phyloP scores from a whole-genome alignment of 2,888 invertebrate species.

The Yponomeuta cagnagella region DNA sequence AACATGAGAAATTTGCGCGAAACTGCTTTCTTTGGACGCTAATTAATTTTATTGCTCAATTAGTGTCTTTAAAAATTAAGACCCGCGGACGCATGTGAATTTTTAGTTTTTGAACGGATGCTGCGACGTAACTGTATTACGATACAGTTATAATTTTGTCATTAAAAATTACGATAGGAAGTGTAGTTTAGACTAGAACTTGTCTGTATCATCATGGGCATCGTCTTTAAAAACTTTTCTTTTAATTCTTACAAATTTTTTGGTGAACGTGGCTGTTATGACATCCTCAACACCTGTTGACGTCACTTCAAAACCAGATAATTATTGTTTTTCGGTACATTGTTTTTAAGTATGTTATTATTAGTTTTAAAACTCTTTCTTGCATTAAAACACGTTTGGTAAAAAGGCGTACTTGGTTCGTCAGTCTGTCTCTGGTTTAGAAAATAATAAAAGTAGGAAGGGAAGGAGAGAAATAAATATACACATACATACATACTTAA shows the following conservation, averaged over 20 bases:
- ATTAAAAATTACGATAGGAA: neutral
- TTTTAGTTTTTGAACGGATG: constrained; percentile 2
- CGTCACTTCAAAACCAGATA: neutral
- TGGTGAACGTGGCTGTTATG: no score
- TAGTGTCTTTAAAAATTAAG: constrained; percentile 15
- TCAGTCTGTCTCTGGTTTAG: no score
- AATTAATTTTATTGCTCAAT: constrained; percentile 27
- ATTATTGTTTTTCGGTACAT: no score
- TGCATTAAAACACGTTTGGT: no score
- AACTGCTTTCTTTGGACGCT: constrained; percentile 28
- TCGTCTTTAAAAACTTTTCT: neutral
- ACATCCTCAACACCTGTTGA: neutral
- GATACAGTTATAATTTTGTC: constrained; percentile 18
- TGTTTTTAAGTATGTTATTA: no score
- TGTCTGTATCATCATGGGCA: neutral
- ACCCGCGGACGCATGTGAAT: constrained; percentile 6
- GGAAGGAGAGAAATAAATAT: no score
- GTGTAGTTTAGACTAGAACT: neutral
- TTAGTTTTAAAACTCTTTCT: no score
- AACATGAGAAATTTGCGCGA: constrained; percentile 23
- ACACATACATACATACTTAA: no score
- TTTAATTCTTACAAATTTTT: neutral
- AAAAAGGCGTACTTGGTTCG: no score
- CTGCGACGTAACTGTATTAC: constrained; percentile 18
- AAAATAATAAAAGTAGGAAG: no score